Conservation (phyloP, 30 jellyfish, hydroid and myxozoan genomes). For the Aurelia sp. region DNA sequence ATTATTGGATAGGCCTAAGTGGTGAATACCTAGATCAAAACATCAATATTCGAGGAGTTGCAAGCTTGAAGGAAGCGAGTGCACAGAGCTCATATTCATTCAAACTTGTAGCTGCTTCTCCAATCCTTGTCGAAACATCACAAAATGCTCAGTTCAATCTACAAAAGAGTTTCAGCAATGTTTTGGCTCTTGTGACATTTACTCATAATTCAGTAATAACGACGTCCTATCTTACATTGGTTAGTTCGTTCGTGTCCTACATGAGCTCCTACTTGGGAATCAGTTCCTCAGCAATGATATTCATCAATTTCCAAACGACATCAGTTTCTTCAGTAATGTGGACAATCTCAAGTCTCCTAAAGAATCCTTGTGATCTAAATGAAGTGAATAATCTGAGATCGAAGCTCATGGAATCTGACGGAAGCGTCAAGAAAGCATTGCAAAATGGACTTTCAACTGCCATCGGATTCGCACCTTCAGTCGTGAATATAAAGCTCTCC, state of each 20-base stretch:
- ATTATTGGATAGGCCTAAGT: constrained; percentile 57
- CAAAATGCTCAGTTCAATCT: constrained; percentile 15
- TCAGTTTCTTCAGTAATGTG: constrained; percentile 29
- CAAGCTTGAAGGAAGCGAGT: constrained; percentile 7
- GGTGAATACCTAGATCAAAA: constrained; percentile 48
- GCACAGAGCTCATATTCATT: constrained; percentile 19
- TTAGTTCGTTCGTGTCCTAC: constrained; percentile 26
- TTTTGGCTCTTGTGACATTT: constrained; percentile 30
- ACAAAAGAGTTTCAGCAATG: neutral
- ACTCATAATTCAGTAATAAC: constrained; percentile 30
- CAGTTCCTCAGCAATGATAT: constrained; percentile 11
- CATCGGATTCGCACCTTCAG: constrained; percentile 26
- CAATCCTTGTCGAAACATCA: constrained; percentile 43
- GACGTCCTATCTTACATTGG: constrained; percentile 27
- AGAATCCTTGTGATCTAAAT: constrained; percentile 45
- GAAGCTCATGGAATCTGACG: constrained; percentile 34
- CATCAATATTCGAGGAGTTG: constrained; percentile 25
- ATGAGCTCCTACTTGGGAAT: constrained; percentile 56
- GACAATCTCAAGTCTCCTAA: constrained; percentile 31
- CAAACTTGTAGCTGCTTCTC: constrained; percentile 62
- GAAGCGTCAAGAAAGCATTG: constrained; percentile 13
- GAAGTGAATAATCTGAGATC: constrained; percentile 18
- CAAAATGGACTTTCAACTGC: constrained; percentile 26
- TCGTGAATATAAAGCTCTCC: constrained; percentile 12
- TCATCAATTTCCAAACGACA: neutral